phyloP scores from a whole-genome alignment of 2,797 vertebrate genomes.

The Neosilurus mollespiculum region DNA sequence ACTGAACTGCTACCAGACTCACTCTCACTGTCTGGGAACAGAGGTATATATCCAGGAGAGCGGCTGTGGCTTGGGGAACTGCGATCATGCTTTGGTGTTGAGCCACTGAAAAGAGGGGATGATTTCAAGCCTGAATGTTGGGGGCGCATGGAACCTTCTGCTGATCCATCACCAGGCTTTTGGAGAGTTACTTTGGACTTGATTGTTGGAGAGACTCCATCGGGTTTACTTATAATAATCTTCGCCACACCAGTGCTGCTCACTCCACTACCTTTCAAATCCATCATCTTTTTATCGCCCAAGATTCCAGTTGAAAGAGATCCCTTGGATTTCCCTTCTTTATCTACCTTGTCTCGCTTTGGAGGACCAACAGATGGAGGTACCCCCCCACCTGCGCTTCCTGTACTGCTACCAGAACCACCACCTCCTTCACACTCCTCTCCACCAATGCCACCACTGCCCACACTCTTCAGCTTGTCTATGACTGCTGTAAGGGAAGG shows the following conservation, averaged over 20 bases:
- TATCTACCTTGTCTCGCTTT: slow-evolving; percentile 93
- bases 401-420: slow-evolving; percentile 42
- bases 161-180: slow-evolving; percentile 87
- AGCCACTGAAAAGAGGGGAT: slow-evolving; percentile 94
- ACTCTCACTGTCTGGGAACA: slow-evolving; percentile 95
- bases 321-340: slow-evolving; percentile 90
- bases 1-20: slow-evolving; percentile 97
- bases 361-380: slow-evolving; percentile 65
- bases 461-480: slow-evolving; percentile 97
- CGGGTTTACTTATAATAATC: slow-evolving; percentile 98
- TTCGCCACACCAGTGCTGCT: slow-evolving; percentile 90
- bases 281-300: slow-evolving; percentile 89
- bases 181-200: slow-evolving; percentile 96
- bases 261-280: slow-evolving; percentile 83
- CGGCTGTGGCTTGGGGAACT: slow-evolving; percentile 97
- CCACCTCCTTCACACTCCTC: slow-evolving; percentile 82
- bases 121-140: slow-evolving; percentile 91
- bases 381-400: slow-evolving; percentile 70
- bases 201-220: slow-evolving; percentile 95
- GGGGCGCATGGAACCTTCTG: slow-evolving; percentile 82
- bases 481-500: slow-evolving; percentile 96
- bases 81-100: slow-evolving; percentile 95
- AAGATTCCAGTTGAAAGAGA: slow-evolving; percentile 83
- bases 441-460: slow-evolving; percentile 86
- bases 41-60: slow-evolving; percentile 93